A percentile compares a stretch with the other conserved stretches of the same genome.
These are phyloP conservation scores for Periophthalmus magnuspinnatus DNA, from an alignment of 2,797 vertebrate genomes.

Conservation along the genomic window DNA sequence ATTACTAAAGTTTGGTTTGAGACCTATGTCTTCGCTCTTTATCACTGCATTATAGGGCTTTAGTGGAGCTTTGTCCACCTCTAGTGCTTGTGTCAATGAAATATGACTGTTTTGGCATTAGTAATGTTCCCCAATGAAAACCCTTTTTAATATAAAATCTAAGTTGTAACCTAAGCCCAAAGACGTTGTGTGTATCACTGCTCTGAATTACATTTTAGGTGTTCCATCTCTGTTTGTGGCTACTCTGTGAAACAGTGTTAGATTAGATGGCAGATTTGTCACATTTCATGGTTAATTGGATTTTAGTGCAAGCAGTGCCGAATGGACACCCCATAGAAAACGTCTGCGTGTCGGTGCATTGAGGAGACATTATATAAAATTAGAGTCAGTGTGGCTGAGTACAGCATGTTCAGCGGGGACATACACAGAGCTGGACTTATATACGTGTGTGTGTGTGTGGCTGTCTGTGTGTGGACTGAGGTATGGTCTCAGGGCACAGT, in stretches of 20 bases:
- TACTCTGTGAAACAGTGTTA: background rate
- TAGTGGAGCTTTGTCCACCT: too few species aligned
- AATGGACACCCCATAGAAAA: conserved; percentile 11
- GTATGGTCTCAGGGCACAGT: conserved; percentile 28
- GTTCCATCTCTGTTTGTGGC: background rate
- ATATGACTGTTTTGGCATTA: background rate
- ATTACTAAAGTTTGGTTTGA: background rate
- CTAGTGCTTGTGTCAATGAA: too few species aligned
- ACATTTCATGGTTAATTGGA: background rate
- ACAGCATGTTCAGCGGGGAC: conserved; percentile 13
- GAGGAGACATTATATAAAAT: conserved; percentile 5
- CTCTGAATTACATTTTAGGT: background rate
- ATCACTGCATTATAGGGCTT: too few species aligned
- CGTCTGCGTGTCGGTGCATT: conserved; percentile 1
- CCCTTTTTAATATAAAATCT: too few species aligned
- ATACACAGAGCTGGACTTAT: conserved; percentile 1
- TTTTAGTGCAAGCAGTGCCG: background rate
- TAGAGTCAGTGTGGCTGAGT: conserved; percentile 10
- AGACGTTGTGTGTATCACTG: background rate
- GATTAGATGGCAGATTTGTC: background rate
- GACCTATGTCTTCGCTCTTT: background rate
- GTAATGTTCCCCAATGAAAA: background rate
- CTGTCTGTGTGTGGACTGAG: conserved; percentile 1
- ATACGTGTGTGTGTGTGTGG: conserved; percentile 14
- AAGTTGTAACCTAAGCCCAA: background rate